Evolutionary conservation across 2,888 invertebrate species (phyloP).

Genomic region (Drosophila phalerata): DNA sequence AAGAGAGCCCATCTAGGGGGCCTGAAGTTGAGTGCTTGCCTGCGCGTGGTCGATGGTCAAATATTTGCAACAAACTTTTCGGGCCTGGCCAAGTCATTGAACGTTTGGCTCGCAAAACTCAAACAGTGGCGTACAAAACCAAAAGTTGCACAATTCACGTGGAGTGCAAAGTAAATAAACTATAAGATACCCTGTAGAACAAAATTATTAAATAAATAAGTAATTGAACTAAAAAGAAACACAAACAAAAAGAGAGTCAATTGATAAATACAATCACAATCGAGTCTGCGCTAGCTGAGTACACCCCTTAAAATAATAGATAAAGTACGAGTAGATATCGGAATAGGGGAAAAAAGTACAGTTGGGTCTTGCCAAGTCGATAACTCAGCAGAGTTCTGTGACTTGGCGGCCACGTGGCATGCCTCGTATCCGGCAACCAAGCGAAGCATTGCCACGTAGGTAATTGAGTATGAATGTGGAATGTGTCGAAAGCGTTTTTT

Average conservation of each 20-base stretch:
- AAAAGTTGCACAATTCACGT: conserved; percentile 40
- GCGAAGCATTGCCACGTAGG: conserved; percentile 64
- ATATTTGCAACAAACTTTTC: conserved; percentile 80
- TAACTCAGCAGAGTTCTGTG: conserved; percentile 5
- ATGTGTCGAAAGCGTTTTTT: conserved; percentile 74
- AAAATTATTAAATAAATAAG: conserved; percentile 16
- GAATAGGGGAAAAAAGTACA: conserved; percentile 8
- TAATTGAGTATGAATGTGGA: conserved; percentile 81
- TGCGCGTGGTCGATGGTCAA: conserved; percentile 70
- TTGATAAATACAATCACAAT: neutral
- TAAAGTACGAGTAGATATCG: neutral
- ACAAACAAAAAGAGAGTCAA: conserved; percentile 8
- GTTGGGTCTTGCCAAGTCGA: conserved; percentile 16
- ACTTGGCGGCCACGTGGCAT: conserved; percentile 46
- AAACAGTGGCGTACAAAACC: conserved; percentile 58
- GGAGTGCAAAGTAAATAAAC: conserved; percentile 22
- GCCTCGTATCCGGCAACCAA: conserved; percentile 28
- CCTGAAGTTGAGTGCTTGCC: conserved; percentile 41
- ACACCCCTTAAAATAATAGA: conserved; percentile 3
- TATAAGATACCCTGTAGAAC: conserved; percentile 39
- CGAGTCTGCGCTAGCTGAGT: neutral
- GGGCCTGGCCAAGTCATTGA: conserved; percentile 75
- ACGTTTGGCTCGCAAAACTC: conserved; percentile 67
- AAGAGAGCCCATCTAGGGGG: neutral
- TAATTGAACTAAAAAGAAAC: neutral